phyloP scores from a whole-genome alignment of 2,888 invertebrate genomes.

The Caenorhabditis imperialis region DNA sequence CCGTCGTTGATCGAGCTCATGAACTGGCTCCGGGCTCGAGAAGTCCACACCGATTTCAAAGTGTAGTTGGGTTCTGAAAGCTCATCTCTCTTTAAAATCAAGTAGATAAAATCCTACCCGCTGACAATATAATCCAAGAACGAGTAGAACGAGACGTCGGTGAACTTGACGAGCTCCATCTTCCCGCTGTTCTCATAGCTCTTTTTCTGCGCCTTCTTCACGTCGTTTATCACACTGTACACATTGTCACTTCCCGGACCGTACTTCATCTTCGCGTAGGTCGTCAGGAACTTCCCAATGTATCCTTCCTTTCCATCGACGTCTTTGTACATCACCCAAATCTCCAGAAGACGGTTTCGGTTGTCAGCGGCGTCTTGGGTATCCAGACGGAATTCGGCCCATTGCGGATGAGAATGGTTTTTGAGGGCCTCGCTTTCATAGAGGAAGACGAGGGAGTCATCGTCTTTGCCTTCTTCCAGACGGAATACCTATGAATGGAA shows the following conservation, averaged over 20 bases:
- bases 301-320: constrained; percentile 66
- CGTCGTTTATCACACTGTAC: constrained; percentile 66
- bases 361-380: constrained; percentile 68
- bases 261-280: constrained; percentile 70
- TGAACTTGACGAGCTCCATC: constrained; percentile 73
- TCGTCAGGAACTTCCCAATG: constrained; percentile 69
- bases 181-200: constrained; percentile 70
- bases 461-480: constrained; percentile 64
- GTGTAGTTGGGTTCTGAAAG: constrained; percentile 67
- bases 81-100: not conserved
- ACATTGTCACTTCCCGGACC: constrained; percentile 68
- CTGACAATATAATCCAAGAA: constrained; percentile 75
- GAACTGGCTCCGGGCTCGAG: constrained; percentile 55
- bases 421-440: constrained; percentile 68
- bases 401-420: constrained; percentile 68
- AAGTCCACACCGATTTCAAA: constrained; percentile 67
- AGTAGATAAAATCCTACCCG: constrained; percentile 55
- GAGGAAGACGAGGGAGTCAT: constrained; percentile 58
- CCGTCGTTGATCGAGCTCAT: constrained; percentile 54
- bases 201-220: constrained; percentile 66
- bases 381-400: constrained; percentile 64
- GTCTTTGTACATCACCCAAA: constrained; percentile 67
- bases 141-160: constrained; percentile 72
- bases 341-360: constrained; percentile 62
- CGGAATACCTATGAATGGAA: constrained; percentile 67